Percentiles rank a stretch among this genome's conserved stretches.
Evolutionary conservation across 2,113 vertebrate species (phyloP).

Genomic region (Ameiurus melas): DNA sequence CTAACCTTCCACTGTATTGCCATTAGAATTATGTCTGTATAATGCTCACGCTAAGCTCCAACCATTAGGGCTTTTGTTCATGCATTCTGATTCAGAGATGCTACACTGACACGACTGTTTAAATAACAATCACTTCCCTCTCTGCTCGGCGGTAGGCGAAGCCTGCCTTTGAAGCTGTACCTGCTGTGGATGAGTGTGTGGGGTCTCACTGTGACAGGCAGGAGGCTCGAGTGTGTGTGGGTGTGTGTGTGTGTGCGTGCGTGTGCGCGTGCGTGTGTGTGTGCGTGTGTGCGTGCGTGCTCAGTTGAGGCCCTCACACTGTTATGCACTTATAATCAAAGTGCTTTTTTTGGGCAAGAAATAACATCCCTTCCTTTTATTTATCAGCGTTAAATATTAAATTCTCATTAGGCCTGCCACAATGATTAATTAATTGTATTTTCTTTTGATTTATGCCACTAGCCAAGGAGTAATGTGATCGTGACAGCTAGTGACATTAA

Average conservation of each 20-base stretch:
- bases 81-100: conserved; percentile 39
- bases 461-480: background rate
- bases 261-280: background rate
- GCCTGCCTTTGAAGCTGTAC: conserved; percentile 49
- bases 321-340: conserved; percentile 31
- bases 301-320: conserved; percentile 45
- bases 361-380: background rate
- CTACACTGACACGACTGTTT: conserved; percentile 46
- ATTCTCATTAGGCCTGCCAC: background rate
- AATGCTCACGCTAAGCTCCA: conserved; percentile 32
- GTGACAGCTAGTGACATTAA: background rate
- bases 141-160: conserved; percentile 27
- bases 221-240: background rate
- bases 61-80: conserved; percentile 47
- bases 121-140: conserved; percentile 49
- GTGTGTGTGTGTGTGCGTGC: background rate
- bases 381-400: background rate
- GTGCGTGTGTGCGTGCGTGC: conserved; percentile 13
- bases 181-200: conserved; percentile 47
- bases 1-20: conserved; percentile 31
- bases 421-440: background rate
- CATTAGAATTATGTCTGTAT: conserved; percentile 37
- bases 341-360: conserved; percentile 23
- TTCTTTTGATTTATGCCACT: background rate
- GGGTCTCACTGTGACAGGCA: conserved; percentile 40